phyloP scores from a whole-genome alignment of 2,113 vertebrate genomes.

The Cisticola juncidis region DNA sequence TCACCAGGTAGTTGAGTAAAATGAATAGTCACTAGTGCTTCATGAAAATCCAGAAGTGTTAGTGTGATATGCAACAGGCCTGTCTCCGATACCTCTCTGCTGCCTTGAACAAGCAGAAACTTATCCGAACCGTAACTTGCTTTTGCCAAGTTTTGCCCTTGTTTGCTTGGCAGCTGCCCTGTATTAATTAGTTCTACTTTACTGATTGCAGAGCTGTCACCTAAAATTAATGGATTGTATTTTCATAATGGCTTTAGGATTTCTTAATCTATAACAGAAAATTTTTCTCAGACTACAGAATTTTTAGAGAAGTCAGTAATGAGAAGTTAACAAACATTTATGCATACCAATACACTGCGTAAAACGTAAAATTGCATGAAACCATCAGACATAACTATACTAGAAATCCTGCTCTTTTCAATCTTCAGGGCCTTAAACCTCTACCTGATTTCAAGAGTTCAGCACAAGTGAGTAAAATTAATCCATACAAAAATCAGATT shows the following conservation, averaged over 20 bases:
- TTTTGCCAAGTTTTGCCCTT: neutral
- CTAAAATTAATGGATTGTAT: neutral
- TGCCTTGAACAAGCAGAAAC: constrained; percentile 4
- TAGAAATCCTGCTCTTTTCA: neutral
- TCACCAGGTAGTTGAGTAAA: neutral
- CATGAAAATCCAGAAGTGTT: neutral
- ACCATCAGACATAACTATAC: neutral
- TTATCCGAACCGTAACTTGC: neutral
- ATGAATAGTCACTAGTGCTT: neutral
- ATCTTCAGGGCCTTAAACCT: neutral
- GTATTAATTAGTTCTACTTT: neutral
- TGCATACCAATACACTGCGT: neutral
- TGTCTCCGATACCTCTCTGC: neutral
- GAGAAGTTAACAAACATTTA: neutral
- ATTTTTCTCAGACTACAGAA: neutral
- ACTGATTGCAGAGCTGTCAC: neutral
- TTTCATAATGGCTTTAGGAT: neutral
- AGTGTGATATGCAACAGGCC: neutral
- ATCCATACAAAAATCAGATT: neutral
- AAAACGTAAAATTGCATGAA: neutral
- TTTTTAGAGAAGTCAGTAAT: neutral
- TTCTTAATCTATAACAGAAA: neutral
- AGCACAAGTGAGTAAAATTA: neutral
- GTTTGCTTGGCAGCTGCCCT: constrained; percentile 9
- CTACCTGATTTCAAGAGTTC: neutral